Base-by-base conservation (phyloP, 2,797 vertebrate genomes). In the Luscinia megarhynchos region DNA sequence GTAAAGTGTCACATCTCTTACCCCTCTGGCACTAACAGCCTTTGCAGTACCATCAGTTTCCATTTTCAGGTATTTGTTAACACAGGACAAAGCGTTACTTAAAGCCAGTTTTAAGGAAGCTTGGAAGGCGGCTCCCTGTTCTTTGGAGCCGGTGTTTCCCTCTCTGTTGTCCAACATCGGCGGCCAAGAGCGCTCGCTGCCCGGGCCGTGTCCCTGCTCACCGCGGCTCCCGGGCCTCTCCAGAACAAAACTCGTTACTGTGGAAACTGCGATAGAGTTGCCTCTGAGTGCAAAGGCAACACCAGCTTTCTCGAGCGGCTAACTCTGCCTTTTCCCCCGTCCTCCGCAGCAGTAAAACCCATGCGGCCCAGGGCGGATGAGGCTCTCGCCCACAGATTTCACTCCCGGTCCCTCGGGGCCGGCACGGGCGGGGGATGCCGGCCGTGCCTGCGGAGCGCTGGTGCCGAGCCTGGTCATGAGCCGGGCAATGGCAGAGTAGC, bases 361-460 rank as follows among this genome's bases (percentile, higher is more conserved):
- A 6, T 2, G 11, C 9, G 2, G 41, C 11, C 15, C n/a, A 4
- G n/a, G 3, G 20, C 45, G 6, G 9, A 3, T 7, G n/a, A 46
- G 15, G 54, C 9, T 46, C 12, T 34, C 0, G 6, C 16, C 12
- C 10, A 10, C 45, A 12, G 29, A 3, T n/a, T 14, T 23, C 23
- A 15, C 46, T 24, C 23, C 23, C 22, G 22, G 46, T 2, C 23
- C 20, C 24, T 38, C n/a, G 18, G 48, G 17, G 23, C 45, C 12
- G 45, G 17, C 23, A 12, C 29, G 12, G 32, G 43, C 32, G 11
- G 6, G 66, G 19, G 4, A 10, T 15, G 23, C 69, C 11, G 15
- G 54, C 70, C 26, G 11, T 11, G 70, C 20, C n/a, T 29, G 70
- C 20, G n/a, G 54, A 22, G 70, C 10, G 23, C 48, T 6, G 7